Conservation (phyloP, 2,113 vertebrate genomes). For the Odocoileus hemionus region DNA sequence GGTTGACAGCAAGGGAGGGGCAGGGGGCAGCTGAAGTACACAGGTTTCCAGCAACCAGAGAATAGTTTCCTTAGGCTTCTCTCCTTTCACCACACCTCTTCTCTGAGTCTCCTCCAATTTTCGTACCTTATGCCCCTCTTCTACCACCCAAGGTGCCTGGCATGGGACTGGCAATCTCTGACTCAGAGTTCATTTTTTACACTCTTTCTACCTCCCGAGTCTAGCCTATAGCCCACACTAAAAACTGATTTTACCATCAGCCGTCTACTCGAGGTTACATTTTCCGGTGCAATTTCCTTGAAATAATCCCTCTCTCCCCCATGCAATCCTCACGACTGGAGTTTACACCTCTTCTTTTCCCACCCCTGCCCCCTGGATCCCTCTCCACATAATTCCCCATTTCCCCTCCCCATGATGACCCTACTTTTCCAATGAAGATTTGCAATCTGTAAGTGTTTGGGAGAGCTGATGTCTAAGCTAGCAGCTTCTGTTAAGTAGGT, state of each 20-base stretch:
- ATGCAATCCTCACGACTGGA: not conserved
- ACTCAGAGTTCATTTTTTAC: slow-evolving; percentile 20
- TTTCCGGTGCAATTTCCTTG: slow-evolving; percentile 66
- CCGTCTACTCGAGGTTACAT: slow-evolving; percentile 29
- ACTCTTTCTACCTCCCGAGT: not conserved
- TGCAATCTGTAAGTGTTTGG: not conserved
- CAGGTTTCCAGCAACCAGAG: too few species aligned
- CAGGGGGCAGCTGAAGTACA: too few species aligned
- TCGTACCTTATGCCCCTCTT: not conserved
- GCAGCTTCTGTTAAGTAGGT: not conserved
- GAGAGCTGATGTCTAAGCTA: not conserved
- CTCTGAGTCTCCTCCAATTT: not conserved
- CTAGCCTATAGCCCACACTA: slow-evolving; percentile 35
- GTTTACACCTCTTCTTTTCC: slow-evolving; percentile 43
- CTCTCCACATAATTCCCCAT: not conserved
- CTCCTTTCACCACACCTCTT: not conserved
- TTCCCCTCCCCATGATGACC: not conserved
- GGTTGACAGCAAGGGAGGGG: not conserved
- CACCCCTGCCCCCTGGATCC: not conserved
- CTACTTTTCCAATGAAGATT: not conserved
- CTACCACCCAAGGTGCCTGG: slow-evolving; percentile 57
- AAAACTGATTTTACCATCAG: slow-evolving; percentile 64
- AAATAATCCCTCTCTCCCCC: slow-evolving; percentile 59
- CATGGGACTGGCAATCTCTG: not conserved
- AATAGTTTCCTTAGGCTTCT: not conserved